Conservation (phyloP, 2,113 vertebrate genomes). For the Takifugu bimaculatus region DNA sequence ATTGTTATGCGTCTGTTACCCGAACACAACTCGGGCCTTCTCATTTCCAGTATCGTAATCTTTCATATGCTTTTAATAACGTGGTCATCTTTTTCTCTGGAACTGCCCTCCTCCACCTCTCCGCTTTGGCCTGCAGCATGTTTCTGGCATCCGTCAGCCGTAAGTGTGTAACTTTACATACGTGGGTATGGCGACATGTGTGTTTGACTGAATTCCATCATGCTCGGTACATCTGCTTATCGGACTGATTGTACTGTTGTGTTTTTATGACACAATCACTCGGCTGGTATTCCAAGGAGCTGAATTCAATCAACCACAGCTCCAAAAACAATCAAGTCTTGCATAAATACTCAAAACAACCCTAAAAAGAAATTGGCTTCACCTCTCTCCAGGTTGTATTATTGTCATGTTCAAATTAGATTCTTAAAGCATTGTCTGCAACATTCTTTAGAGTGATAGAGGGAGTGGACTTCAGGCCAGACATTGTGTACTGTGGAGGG, state of each 20-base stretch:
- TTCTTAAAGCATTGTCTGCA: constrained; percentile 20
- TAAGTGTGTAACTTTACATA: neutral
- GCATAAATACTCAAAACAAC: neutral
- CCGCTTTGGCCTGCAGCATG: neutral
- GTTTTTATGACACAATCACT: constrained; percentile 30
- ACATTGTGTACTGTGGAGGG: constrained; percentile 55
- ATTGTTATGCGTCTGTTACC: constrained; percentile 11
- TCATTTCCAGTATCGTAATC: constrained; percentile 5
- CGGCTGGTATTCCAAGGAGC: constrained; percentile 22
- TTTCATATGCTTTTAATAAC: constrained; percentile 38
- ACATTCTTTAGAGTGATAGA: constrained; percentile 11
- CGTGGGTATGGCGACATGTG: neutral
- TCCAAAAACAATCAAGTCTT: constrained; percentile 15
- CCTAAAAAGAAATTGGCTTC: neutral
- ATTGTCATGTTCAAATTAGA: neutral
- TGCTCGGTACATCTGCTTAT: constrained; percentile 35
- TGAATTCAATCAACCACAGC: neutral
- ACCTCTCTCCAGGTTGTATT: neutral
- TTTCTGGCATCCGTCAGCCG: neutral
- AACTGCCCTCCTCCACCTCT: neutral
- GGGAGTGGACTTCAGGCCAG: constrained; percentile 58
- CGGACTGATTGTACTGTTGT: constrained; percentile 34
- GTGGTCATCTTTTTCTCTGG: constrained; percentile 8
- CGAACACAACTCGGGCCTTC: constrained; percentile 25
- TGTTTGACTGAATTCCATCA: constrained; percentile 32